Evolutionary conservation across 1,140 invertebrate genomes (phyloP), one percentile per base, ranked within the genome.

Genomic region (Alviniconcha marisindica): DNA sequence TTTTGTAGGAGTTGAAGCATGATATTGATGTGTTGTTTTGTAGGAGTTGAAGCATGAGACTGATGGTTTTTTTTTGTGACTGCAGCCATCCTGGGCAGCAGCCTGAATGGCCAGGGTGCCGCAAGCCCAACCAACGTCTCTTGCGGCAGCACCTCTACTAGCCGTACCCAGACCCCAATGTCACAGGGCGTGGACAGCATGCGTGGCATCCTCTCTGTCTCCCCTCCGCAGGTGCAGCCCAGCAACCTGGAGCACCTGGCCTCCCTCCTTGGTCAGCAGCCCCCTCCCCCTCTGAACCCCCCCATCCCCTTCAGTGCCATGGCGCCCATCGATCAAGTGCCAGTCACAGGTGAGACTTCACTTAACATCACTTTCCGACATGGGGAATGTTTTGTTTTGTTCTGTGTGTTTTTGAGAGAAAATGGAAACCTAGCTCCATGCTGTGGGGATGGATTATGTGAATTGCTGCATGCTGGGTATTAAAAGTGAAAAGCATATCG

Each of bases 141-240:
- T 44, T 36, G 73, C 21, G 40, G 36, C 36, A 80, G 78, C 38
- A 40, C 31, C 38, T 80, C 60, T 10, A 60, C 78, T 12, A 80
- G 78, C 38, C 78, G 78, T 60, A 80, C 78, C 38, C 56, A 66
- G 36, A 80, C 78, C 15, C 78, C 60, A 24, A 42, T 66, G 56
- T 63, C 33, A 1, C 56, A 69, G 12, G n/a, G 31, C 7, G 24
- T 24, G n/a, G 56, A 69, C 4, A 40, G 36, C 21, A 69, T 69
- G 2, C 31, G 40, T n/a, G 40, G 56, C n/a, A 40, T 80, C 10
- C 40, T 80, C 56, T 63, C 78, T 0, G 78, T 80, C 24, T 80
- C 78, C 38, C 78, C 78, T 4, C 40, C 78, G 24, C 78, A 80
- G 56, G 78, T 80, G 60, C 78, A 80, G 78, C 21, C 78, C 4